A percentile compares a stretch with the other conserved stretches of the same genome.
Conservation (phyloP, 1,140 invertebrate genomes). For the Drosophila tani region DNA sequence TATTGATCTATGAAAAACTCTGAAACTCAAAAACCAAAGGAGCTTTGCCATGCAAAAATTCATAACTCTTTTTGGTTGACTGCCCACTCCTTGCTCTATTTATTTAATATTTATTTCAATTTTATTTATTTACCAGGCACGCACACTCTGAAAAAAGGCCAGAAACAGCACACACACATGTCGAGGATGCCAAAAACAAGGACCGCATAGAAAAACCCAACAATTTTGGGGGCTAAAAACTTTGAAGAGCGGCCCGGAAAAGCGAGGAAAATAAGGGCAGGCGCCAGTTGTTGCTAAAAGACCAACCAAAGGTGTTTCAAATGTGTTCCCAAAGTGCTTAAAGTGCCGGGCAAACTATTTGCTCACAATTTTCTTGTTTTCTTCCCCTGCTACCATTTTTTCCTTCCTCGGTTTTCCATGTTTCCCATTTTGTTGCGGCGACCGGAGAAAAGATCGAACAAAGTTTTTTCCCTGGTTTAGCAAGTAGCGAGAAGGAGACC, state of each 20-base stretch:
- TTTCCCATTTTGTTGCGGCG: constrained; percentile 45
- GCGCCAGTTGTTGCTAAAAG: constrained; percentile 60
- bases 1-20: constrained; percentile 17
- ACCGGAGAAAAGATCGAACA: constrained; percentile 64
- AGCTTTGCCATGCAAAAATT: constrained; percentile 27
- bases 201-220: constrained; percentile 23
- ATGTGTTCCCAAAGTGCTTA: constrained; percentile 75
- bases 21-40: background rate
- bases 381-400: background rate
- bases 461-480: constrained; percentile 56
- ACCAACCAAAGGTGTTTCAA: constrained; percentile 76
- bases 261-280: constrained; percentile 9
- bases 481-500: constrained; percentile 11
- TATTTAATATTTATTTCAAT: constrained; percentile 81
- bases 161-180: constrained; percentile 20
- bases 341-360: constrained; percentile 75
- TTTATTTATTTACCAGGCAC: constrained; percentile 72
- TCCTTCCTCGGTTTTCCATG: constrained; percentile 5
- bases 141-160: constrained; percentile 28
- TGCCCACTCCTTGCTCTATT: constrained; percentile 58
- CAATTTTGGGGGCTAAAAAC: constrained; percentile 36
- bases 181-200: constrained; percentile 23
- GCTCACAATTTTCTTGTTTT: constrained; percentile 55
- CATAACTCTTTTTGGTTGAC: constrained; percentile 57
- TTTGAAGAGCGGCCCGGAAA: constrained; percentile 46